These are phyloP conservation scores for Clupea harengus DNA, from an alignment of 2,113 vertebrate genomes.

Conservation along the genomic window DNA sequence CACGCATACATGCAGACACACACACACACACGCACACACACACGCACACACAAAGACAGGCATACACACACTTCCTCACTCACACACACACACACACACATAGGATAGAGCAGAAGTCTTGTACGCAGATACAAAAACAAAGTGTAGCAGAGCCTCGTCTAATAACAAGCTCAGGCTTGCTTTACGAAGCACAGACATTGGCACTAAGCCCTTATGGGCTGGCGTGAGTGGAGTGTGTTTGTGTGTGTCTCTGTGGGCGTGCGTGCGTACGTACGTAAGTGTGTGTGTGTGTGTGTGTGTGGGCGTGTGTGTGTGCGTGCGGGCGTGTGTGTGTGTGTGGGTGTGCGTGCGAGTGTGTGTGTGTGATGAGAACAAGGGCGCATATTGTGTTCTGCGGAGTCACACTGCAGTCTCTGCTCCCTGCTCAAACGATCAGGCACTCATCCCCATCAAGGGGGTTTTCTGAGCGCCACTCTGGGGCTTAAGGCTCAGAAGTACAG, in stretches of 20 bases:
- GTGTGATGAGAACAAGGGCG: not conserved
- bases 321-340: not conserved
- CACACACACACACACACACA: not conserved
- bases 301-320: not conserved
- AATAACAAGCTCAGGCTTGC: not conserved
- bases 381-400: not conserved
- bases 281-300: not conserved
- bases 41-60: not conserved
- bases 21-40: not conserved
- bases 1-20: not conserved
- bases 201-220: not conserved
- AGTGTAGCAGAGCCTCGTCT: not conserved
- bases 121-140: not conserved
- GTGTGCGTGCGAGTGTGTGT: not conserved
- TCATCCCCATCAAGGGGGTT: not conserved
- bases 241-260: constrained; percentile 3
- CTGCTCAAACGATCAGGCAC: not conserved
- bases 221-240: not conserved
- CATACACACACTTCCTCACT: not conserved
- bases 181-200: constrained; percentile 7
- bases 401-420: not conserved
- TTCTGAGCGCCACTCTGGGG: not conserved
- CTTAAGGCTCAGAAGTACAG: constrained; percentile 19
- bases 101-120: not conserved
- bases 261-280: not conserved